Evolutionary conservation across 1,140 invertebrate genomes (phyloP).

Genomic region (Sesamia nonagrioides): DNA sequence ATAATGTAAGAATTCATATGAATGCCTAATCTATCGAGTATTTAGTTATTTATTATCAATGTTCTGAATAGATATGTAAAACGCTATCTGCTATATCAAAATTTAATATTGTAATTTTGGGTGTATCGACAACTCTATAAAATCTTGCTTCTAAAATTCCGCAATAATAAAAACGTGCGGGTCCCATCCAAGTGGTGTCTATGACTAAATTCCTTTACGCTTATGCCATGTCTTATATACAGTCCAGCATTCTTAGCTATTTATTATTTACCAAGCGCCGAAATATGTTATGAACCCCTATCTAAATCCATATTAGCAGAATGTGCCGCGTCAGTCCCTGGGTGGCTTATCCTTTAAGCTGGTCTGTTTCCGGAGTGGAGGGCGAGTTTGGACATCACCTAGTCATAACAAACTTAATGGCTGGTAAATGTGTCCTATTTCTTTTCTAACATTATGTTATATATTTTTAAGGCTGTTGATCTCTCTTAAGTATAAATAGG

Average conservation of each 20-base stretch:
- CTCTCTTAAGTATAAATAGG: not conserved
- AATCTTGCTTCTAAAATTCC: not conserved
- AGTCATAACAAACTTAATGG: not conserved
- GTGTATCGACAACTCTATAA: constrained; percentile 39
- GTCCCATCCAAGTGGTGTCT: not conserved
- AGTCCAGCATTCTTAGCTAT: not conserved
- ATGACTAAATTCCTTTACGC: constrained; percentile 1
- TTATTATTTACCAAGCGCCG: constrained; percentile 1
- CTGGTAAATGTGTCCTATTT: not conserved
- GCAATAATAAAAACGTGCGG: constrained; percentile 2
- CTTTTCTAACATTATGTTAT: not conserved
- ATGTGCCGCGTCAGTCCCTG: constrained; percentile 27
- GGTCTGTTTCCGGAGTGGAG: constrained; percentile 38
- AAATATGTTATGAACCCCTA: constrained; percentile 27
- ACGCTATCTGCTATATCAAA: constrained; percentile 32
- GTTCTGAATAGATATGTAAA: constrained; percentile 41
- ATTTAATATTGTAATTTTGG: constrained; percentile 15
- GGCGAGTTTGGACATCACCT: constrained; percentile 8
- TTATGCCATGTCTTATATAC: not conserved
- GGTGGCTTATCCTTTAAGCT: constrained; percentile 45
- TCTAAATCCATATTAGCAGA: constrained; percentile 33
- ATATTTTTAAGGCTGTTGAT: not conserved
- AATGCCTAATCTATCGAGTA: constrained; percentile 30
- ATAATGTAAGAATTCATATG: constrained; percentile 31
- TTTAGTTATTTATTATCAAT: constrained; percentile 24